Percentiles rank a stretch among this genome's conserved stretches.
Evolutionary conservation across 2,888 invertebrate genomes (phyloP).

Genomic region (Aplocera efformata): DNA sequence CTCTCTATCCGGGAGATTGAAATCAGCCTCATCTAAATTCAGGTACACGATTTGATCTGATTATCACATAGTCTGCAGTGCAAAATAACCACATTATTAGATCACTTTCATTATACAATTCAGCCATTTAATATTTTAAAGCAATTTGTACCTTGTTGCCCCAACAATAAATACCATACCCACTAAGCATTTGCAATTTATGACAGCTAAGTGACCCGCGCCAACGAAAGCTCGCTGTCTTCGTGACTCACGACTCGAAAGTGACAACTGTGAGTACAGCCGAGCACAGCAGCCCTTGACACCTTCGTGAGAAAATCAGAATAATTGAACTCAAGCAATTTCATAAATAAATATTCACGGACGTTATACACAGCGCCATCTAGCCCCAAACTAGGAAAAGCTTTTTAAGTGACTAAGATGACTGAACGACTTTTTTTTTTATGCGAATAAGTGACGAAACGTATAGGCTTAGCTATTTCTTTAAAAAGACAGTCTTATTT

Average conservation of each 20-base stretch:
- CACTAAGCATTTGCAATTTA: conserved; percentile 47
- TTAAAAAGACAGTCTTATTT: no score
- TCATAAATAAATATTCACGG: no score
- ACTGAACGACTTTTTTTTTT: no score
- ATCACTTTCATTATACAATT: conserved; percentile 15
- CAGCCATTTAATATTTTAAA: conserved; percentile 18
- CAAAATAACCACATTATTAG: conserved; percentile 17
- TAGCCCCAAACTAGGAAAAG: no score
- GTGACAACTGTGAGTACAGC: conserved; percentile 59
- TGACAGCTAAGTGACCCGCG: conserved; percentile 29
- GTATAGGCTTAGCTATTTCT: no score
- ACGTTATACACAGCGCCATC: no score
- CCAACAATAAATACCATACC: conserved; percentile 35
- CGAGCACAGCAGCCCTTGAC: conserved; percentile 36
- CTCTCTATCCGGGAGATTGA: no score
- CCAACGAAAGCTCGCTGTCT: conserved; percentile 51
- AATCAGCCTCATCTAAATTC: no score
- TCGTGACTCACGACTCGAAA: conserved; percentile 68
- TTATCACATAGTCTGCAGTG: background rate
- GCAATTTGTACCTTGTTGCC: conserved; percentile 35
- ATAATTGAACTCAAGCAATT: no score
- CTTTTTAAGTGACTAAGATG: no score
- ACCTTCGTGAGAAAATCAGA: conserved; percentile 33
- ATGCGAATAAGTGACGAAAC: no score
- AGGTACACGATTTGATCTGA: no score